phyloP scores from a whole-genome alignment of 1,140 invertebrate species.

The Aphelinus atriplicis region DNA sequence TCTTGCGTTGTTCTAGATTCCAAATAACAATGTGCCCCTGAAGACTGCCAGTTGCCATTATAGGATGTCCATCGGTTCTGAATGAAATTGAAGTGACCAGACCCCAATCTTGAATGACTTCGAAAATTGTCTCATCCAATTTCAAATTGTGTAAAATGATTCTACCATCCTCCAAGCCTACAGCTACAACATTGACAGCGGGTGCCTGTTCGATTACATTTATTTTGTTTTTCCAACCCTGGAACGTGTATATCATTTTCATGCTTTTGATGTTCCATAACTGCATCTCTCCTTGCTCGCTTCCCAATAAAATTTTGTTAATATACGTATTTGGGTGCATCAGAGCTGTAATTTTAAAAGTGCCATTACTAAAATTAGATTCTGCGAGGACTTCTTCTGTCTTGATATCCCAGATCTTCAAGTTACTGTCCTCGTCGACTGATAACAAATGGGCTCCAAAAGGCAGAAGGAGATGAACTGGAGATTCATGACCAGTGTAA shows the following conservation, averaged over 20 bases:
- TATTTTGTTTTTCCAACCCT: conserved; percentile 78
- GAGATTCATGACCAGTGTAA: conserved; percentile 79
- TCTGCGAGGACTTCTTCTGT: conserved; percentile 75
- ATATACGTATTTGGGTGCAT: conserved; percentile 92
- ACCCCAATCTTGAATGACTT: conserved; percentile 94
- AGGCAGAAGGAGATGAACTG: conserved; percentile 84
- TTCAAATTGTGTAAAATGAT: conserved; percentile 92
- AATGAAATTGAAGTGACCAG: conserved; percentile 85
- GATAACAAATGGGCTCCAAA: conserved; percentile 89
- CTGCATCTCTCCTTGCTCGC: conserved; percentile 86
- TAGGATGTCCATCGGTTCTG: conserved; percentile 84
- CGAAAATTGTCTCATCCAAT: conserved; percentile 85
- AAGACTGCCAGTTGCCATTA: conserved; percentile 86
- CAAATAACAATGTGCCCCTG: conserved; percentile 90
- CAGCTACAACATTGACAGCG: conserved; percentile 88
- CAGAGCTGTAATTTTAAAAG: conserved; percentile 81
- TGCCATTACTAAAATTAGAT: conserved; percentile 63
- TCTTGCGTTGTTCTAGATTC: conserved; percentile 88
- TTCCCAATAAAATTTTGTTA: conserved; percentile 95
- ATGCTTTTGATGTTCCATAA: conserved; percentile 89
- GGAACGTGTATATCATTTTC: conserved; percentile 83
- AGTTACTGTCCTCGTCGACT: conserved; percentile 79
- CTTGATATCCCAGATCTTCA: conserved; percentile 90
- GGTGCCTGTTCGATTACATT: conserved; percentile 84
- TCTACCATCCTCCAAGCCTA: conserved; percentile 84